A percentile compares a stretch with the other conserved stretches of the same genome.
phyloP scores from a whole-genome alignment of 2,797 vertebrate genomes.

The Hozukius guyotensis region DNA sequence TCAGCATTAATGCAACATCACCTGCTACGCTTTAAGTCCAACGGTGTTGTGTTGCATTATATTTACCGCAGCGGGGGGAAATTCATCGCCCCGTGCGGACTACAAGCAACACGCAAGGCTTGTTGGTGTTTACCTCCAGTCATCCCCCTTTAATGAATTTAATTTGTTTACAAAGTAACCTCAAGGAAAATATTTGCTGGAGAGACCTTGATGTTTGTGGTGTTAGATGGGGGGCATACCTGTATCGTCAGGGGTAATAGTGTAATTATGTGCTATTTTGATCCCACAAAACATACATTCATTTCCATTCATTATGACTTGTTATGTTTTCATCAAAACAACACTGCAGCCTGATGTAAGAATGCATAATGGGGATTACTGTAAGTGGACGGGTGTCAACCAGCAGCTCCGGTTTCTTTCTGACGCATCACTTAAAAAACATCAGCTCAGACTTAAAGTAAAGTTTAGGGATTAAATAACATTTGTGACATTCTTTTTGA shows the following conservation, averaged over 20 bases:
- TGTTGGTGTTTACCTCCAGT: constrained; percentile 64
- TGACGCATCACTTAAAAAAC: constrained; percentile 23
- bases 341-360: constrained; percentile 78
- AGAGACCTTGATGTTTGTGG: constrained; percentile 76
- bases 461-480: constrained; percentile 47
- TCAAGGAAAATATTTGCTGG: constrained; percentile 77
- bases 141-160: constrained; percentile 71
- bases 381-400: constrained; percentile 49
- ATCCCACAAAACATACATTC: constrained; percentile 80
- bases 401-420: constrained; percentile 55
- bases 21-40: constrained; percentile 31
- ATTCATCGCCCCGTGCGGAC: constrained; percentile 14
- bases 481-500: constrained; percentile 38
- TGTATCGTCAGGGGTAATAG: constrained; percentile 80
- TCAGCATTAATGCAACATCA: constrained; percentile 46
- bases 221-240: constrained; percentile 77
- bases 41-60: neutral
- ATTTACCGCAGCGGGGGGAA: constrained; percentile 25
- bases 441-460: constrained; percentile 17
- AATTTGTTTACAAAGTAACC: constrained; percentile 82
- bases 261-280: constrained; percentile 86
- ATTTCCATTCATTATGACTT: constrained; percentile 85
- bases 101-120: constrained; percentile 27
- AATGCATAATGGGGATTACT: constrained; percentile 78
- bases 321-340: constrained; percentile 82